Evolutionary conservation across 2,797 vertebrate genomes (phyloP).

Genomic region (Tokudaia tokunoshimensis): DNA sequence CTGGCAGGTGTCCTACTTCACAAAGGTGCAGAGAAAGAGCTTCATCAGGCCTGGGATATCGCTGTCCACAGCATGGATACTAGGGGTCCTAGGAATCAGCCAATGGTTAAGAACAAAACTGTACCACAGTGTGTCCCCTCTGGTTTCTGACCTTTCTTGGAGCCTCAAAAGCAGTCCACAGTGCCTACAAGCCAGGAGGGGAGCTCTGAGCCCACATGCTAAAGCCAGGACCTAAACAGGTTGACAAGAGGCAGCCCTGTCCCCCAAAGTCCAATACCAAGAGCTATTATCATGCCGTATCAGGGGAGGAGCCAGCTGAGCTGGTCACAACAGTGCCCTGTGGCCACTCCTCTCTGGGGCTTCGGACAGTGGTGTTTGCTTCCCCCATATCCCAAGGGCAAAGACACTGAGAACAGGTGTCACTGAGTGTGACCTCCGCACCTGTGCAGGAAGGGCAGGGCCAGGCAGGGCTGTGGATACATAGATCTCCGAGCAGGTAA

Average conservation of each 20-base stretch:
- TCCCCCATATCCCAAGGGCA: neutral
- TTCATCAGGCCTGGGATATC: neutral
- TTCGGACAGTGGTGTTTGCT: neutral
- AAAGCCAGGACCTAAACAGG: neutral
- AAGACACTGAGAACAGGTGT: neutral
- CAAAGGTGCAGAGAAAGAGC: neutral
- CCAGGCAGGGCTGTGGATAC: neutral
- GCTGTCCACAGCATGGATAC: too few relatives aligned
- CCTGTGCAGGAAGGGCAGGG: neutral
- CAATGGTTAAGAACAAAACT: neutral
- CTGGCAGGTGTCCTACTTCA: too few relatives aligned
- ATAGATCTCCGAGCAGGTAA: neutral
- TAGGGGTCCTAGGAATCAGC: neutral
- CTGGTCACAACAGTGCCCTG: neutral
- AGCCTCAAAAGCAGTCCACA: neutral
- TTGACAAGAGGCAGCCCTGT: neutral
- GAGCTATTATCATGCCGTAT: neutral
- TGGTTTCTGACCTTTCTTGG: neutral
- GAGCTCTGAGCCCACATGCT: neutral
- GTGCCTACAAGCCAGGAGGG: neutral
- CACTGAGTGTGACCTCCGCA: neutral
- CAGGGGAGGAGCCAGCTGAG: neutral
- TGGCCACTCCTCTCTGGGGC: neutral
- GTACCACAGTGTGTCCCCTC: fast-evolving
- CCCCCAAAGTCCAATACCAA: neutral